These are phyloP conservation scores for Phyto melanocephala DNA, from an alignment of 2,888 invertebrate species.

Conservation along the genomic window DNA sequence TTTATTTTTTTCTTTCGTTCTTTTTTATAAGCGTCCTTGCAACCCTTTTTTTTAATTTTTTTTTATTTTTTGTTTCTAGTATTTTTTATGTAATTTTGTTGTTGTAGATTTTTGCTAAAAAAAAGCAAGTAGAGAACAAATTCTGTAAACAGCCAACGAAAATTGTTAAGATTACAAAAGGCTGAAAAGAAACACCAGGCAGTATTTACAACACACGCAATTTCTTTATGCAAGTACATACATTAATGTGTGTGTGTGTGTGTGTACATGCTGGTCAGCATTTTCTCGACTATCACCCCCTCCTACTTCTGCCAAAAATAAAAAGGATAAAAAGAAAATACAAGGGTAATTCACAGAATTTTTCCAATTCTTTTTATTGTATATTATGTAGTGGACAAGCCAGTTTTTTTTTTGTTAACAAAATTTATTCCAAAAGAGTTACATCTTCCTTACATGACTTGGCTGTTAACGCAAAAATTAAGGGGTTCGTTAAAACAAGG, in stretches of 20 bases:
- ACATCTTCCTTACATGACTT: slow-evolving; percentile 51
- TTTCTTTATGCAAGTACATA: slow-evolving; percentile 32
- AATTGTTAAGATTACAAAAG: slow-evolving; percentile 41
- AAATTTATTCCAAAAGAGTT: slow-evolving; percentile 40
- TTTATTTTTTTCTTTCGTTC: not conserved
- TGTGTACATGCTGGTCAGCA: slow-evolving; percentile 47
- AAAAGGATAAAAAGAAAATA: not conserved
- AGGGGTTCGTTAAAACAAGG: not conserved
- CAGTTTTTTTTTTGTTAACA: not conserved
- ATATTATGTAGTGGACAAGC: not conserved
- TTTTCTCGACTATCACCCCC: not conserved
- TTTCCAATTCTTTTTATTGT: not conserved
- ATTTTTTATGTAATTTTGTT: slow-evolving; percentile 24
- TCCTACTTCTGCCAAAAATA: not conserved
- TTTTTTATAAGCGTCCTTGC: slow-evolving; percentile 40
- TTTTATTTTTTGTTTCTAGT: slow-evolving; percentile 2
- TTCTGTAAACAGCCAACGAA: slow-evolving; percentile 10
- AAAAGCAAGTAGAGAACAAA: slow-evolving; percentile 7
- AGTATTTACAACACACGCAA: not conserved
- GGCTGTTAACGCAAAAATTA: not conserved
- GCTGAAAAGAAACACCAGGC: not conserved
- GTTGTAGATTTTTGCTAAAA: slow-evolving; percentile 30
- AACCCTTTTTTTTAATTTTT: slow-evolving; percentile 60
- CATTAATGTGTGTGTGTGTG: not conserved
- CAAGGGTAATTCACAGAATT: slow-evolving; percentile 43